Evolutionary conservation across 2,113 vertebrate species (phyloP).

Genomic region (Corythaixoides concolor): DNA sequence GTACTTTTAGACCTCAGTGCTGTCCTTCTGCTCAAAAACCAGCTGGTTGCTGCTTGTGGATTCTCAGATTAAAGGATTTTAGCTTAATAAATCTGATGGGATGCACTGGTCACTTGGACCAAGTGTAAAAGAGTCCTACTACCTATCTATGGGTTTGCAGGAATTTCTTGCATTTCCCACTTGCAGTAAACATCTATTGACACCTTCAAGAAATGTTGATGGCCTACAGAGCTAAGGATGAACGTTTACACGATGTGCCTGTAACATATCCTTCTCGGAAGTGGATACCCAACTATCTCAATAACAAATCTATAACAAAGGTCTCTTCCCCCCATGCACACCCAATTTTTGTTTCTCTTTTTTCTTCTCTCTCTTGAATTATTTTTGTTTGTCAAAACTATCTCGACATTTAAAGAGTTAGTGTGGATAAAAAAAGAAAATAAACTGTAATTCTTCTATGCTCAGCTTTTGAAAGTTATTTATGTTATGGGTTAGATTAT

Average conservation of each 20-base stretch:
- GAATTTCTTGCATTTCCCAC: background rate
- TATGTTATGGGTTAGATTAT: background rate
- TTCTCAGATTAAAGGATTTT: background rate
- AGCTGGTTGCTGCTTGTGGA: background rate
- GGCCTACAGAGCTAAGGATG: background rate
- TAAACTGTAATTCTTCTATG: background rate
- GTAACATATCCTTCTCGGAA: background rate
- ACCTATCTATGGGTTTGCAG: background rate
- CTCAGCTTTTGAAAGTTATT: background rate
- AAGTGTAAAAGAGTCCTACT: background rate
- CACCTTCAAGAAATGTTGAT: background rate
- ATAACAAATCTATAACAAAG: background rate
- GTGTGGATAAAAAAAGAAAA: background rate
- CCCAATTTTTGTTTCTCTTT: background rate
- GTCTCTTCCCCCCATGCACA: background rate
- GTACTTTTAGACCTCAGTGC: background rate
- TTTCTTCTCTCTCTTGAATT: background rate
- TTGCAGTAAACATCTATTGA: background rate
- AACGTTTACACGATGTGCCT: accelerated
- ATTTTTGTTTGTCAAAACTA: background rate
- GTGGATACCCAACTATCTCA: background rate
- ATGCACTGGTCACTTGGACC: background rate
- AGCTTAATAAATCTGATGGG: background rate
- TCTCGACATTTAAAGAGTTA: background rate
- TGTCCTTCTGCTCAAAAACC: background rate